phyloP scores from a whole-genome alignment of 1,140 invertebrate genomes.

The Helicorthomorpha holstii region DNA sequence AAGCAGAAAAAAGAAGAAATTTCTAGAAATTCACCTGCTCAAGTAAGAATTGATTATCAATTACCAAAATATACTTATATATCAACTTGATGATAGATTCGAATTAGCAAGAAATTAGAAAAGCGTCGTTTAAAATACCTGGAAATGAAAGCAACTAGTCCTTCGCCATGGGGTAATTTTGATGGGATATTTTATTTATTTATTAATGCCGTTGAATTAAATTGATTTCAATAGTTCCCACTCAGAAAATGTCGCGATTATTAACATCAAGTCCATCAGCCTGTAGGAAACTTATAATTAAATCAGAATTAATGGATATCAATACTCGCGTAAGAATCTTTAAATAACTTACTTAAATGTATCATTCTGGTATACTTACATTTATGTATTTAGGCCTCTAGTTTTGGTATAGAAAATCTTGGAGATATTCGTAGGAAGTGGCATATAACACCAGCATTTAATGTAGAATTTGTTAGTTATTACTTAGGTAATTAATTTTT shows the following conservation, averaged over 20 bases:
- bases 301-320: conserved; percentile 84
- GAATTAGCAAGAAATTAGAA: conserved; percentile 29
- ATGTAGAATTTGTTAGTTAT: conserved; percentile 85
- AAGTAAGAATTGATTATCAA: not conserved
- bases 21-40: not conserved
- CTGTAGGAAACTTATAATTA: conserved; percentile 58
- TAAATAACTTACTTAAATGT: not conserved
- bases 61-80: not conserved
- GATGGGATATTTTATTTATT: too few relatives aligned
- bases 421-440: conserved; percentile 78
- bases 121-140: conserved; percentile 28
- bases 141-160: conserved; percentile 43
- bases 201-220: conserved; percentile 4
- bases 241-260: conserved; percentile 80
- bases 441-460: conserved; percentile 79
- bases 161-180: conserved; percentile 67
- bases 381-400: conserved; percentile 50
- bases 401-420: conserved; percentile 55
- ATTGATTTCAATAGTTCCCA: conserved; percentile 44
- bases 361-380: not conserved
- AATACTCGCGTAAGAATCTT: conserved; percentile 18
- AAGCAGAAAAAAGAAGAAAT: conserved; percentile 18
- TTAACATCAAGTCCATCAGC: conserved; percentile 79
- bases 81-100: conserved; percentile 14
- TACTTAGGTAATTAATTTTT: conserved; percentile 37